Percentiles rank a stretch among this genome's conserved stretches.
phyloP scores from a whole-genome alignment of 1,140 invertebrate genomes.

The Atta cephalotes region DNA sequence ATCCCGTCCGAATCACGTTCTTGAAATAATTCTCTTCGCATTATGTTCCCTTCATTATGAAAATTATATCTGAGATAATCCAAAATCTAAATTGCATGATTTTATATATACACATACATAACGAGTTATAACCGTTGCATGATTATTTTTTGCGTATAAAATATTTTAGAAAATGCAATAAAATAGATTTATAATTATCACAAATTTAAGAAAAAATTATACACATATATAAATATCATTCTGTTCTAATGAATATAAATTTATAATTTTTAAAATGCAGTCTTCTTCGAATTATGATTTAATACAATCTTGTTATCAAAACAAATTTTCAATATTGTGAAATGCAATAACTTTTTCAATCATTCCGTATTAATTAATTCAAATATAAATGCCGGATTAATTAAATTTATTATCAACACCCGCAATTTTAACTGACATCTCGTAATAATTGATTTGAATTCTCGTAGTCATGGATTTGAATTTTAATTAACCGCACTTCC shows the following conservation, averaged over 20 bases:
- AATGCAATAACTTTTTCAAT: too few relatives aligned
- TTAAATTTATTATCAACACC: constrained; percentile 14
- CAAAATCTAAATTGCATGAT: neutral
- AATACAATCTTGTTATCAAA: neutral
- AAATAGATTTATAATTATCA: neutral
- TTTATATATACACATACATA: neutral
- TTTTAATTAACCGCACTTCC: constrained; percentile 48
- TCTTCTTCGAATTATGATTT: neutral
- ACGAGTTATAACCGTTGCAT: neutral
- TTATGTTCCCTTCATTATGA: neutral
- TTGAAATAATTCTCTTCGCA: neutral
- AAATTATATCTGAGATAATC: neutral
- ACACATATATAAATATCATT: neutral
- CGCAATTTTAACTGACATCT: neutral
- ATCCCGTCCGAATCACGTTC: neutral
- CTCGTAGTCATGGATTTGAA: constrained; percentile 26
- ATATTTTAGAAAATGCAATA: neutral
- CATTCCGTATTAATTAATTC: neutral
- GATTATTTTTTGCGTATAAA: neutral
- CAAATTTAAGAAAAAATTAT: neutral
- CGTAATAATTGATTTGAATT: constrained; percentile 31
- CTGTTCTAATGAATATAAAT: neutral
- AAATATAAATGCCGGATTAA: neutral
- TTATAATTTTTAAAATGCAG: neutral
- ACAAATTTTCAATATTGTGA: neutral